Base-by-base conservation (phyloP, 2,797 vertebrate genomes). In the Falco columbarius region DNA sequence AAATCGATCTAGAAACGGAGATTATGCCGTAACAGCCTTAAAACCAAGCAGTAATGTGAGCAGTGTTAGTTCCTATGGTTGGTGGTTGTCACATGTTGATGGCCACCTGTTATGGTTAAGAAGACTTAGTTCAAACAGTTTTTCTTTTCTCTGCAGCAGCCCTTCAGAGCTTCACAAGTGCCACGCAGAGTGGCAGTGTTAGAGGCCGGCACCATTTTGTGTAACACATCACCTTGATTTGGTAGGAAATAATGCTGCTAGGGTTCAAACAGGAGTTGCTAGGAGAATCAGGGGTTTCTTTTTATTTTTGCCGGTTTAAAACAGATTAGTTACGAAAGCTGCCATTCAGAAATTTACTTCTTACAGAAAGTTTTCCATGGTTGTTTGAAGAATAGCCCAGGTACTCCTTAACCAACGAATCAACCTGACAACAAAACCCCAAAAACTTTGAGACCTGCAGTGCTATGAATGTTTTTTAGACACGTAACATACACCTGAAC, bases 141-240 rank as follows among this genome's bases (percentile, higher is more conserved):
- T 76, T 90, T 38, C 38, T 81, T 51, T 59, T 18, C 17, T 42
- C 63, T 59, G 30, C 49, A 61, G 47, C 79, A 83, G 40, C 46
- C 23, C 81, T 74, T 18, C 34, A 38, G 62, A 49, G 44, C 52
- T 70, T 42, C 38, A 4, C 32, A 40, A n/a, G 44, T 32, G 49
- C 47, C 34, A 10, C 1, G 2, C 36, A 32, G 54, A 63, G 72
- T 76, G 24, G 66, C 38, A 6, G 21, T 21, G 22, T 30, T 52
- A 34, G 59, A 51, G 68, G 12, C 54, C 40, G 49, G 29, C 3
- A 0, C 23, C 1, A 0, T 14, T 44, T 51, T n/a, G 8, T 30
- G 27, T 51, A 36, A 38, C 22, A 21, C 3, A 1, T 24, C 23
- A 34, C 19, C 22, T 11, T 56, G 36, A 6, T 5, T 36, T 58